Base-by-base conservation (phyloP, 2,888 invertebrate species). In the Parnassius apollo region DNA sequence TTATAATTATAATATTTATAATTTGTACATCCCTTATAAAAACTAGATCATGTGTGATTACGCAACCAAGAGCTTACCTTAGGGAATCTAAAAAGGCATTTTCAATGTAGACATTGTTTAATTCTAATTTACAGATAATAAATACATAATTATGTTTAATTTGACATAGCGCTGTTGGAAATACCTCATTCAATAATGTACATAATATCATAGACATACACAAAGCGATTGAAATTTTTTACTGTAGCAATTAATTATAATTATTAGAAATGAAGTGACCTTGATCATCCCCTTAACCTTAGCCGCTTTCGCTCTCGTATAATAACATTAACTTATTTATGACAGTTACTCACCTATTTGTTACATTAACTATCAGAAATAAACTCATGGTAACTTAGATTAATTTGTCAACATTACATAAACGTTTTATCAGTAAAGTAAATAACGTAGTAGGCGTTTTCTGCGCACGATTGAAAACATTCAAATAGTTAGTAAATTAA, bases 191-290 rank as follows among this genome's bases (percentile, higher is more conserved):
- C 70, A 71, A 80, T 73, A 77, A 76, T 83, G 78, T 86, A 82
- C 73, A 80, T 83, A 73, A 80, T 76, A 50, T 74, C 76, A 75
- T 72, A 69, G 25, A 59, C 22, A 12, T 52, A 56, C 12, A 46
- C 53, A 55, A 57, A 59, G 56, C 56, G 42, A 44, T 69, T 69
- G 73, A 75, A 78, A 80, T 75, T 75, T 75, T 81, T 78, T 83
- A 81, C 82, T 81, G 84, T 86, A 86, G 83, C 80, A 75, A 82
- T 78, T 82, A 83, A 79, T 82, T 80, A 77, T 86, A 86, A 87
- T 81, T 71, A 85, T 84, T 89, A 89, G 88, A 83, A 87, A 85
- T 83, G 85, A 91, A 91, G 90, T 91, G 90, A 86, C 90, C 90
- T 90, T 91, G 87, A 83, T 86, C 87, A 88, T 87, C 80, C 82